Evolutionary conservation across 2,113 vertebrate species (phyloP).

Genomic region (Emberiza fucata): DNA sequence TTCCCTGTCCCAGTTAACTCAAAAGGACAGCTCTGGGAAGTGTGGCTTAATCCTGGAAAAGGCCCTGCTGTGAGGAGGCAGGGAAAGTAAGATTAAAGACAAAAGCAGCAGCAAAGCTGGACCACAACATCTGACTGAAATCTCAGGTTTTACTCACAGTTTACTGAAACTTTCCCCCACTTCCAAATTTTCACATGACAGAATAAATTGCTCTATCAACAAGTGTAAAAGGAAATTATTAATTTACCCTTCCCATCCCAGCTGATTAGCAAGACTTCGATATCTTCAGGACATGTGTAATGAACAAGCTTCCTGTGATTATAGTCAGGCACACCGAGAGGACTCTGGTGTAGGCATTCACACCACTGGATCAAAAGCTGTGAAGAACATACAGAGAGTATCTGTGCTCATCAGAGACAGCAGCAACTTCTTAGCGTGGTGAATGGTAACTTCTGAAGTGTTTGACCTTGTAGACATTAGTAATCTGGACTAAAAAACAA

Average conservation of each 20-base stretch:
- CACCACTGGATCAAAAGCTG: not conserved
- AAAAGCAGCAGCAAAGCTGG: not conserved
- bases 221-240: constrained; percentile 62
- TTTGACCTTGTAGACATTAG: not conserved
- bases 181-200: constrained; percentile 19
- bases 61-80: not conserved
- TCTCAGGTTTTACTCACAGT: constrained; percentile 8
- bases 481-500: not conserved
- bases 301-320: constrained; percentile 61
- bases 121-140: not conserved
- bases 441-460: not conserved
- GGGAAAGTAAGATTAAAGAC: not conserved
- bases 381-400: not conserved
- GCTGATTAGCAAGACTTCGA: constrained; percentile 40
- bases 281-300: constrained; percentile 35
- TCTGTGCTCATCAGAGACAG: not conserved
- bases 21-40: not conserved
- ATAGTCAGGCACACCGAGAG: not conserved
- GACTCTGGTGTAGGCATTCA: not conserved
- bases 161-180: not conserved
- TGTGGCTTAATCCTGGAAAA: not conserved
- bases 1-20: not conserved
- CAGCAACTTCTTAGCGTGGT: not conserved
- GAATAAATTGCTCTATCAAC: constrained; percentile 42
- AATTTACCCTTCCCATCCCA: constrained; percentile 51